phyloP scores from a whole-genome alignment of 2,888 invertebrate genomes.

The Nomada ruficornis region DNA sequence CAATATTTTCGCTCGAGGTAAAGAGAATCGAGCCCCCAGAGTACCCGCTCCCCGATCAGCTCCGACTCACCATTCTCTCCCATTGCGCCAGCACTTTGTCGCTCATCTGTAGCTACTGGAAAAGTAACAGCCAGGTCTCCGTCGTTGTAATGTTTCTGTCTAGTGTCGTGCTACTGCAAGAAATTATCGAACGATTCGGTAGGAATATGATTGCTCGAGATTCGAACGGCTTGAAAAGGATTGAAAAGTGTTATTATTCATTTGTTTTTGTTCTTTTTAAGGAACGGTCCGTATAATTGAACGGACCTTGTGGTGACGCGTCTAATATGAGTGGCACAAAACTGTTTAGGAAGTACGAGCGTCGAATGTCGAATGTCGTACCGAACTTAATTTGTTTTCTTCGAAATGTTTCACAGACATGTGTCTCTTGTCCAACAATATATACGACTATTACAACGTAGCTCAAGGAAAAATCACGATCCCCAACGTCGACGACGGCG shows the following conservation, averaged over 20 bases:
- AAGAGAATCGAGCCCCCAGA: constrained; percentile 69
- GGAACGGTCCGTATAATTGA: neutral
- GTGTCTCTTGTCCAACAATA: constrained; percentile 93
- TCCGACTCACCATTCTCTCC: constrained; percentile 43
- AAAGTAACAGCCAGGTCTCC: neutral
- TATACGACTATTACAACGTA: constrained; percentile 97
- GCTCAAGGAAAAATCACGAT: constrained; percentile 98
- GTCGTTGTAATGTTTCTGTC: neutral
- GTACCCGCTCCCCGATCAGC: constrained; percentile 81
- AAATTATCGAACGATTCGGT: neutral
- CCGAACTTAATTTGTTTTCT: constrained; percentile 36
- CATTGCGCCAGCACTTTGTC: constrained; percentile 49
- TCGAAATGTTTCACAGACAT: constrained; percentile 87
- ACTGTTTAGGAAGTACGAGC: neutral
- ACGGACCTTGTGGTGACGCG: neutral
- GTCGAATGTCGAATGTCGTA: neutral
- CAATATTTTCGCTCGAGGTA: constrained; percentile 34
- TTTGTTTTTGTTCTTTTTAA: neutral
- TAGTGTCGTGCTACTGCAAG: neutral
- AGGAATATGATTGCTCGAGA: neutral
- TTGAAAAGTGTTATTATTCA: too few relatives aligned
- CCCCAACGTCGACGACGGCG: constrained; percentile 97
- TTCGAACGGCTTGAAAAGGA: neutral
- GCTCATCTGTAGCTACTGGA: constrained; percentile 26
- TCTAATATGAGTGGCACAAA: neutral